Evolutionary conservation across 1,140 invertebrate species (phyloP).

Genomic region (Mycetomoellerius zeteki): DNA sequence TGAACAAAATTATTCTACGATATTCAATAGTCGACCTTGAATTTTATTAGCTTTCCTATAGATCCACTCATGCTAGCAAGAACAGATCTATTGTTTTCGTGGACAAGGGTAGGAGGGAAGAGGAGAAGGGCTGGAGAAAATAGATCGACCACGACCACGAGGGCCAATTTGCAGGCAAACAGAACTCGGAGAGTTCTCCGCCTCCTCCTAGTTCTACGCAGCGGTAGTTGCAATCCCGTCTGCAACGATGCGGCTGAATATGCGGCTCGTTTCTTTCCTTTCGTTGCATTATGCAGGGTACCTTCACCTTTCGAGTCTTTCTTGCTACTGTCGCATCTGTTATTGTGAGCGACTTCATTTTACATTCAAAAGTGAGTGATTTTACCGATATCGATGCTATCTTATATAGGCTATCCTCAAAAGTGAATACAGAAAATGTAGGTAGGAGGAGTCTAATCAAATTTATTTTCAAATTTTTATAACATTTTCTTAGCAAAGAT

Average conservation of each 20-base stretch:
- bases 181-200: conserved; percentile 33
- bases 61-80: conserved; percentile 24
- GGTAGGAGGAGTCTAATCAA: background rate
- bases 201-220: background rate
- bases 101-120: background rate
- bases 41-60: conserved; percentile 27
- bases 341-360: conserved; percentile 40
- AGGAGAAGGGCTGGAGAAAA: conserved; percentile 29
- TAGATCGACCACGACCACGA: conserved; percentile 36
- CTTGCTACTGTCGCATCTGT: conserved; percentile 48
- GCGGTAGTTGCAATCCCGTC: conserved; percentile 38
- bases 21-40: background rate
- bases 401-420: background rate
- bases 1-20: conserved; percentile 5
- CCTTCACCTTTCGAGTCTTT: conserved; percentile 41
- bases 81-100: conserved; percentile 41
- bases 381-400: background rate
- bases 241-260: conserved; percentile 43
- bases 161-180: conserved; percentile 48
- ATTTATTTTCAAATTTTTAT: background rate
- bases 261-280: conserved; percentile 41
- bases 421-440: background rate
- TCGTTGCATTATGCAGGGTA: conserved; percentile 39
- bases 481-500: background rate
- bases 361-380: conserved; percentile 13